These are phyloP conservation scores for Phenganax stokvisi DNA, from an alignment of 92 coral and sea anemone genomes.

Conservation along the genomic window DNA sequence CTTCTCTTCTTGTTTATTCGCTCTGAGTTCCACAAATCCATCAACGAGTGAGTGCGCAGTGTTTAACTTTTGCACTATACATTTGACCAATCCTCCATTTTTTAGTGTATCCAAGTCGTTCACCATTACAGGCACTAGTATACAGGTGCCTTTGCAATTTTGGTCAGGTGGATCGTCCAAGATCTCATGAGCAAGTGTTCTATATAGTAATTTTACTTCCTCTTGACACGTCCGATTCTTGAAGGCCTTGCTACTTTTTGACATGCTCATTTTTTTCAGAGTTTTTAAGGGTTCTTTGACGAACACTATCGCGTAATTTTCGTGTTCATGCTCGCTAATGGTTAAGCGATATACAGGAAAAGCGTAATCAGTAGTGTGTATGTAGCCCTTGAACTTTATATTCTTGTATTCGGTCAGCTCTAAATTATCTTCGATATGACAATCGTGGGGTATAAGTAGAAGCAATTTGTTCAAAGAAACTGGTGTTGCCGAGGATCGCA, in stretches of 20 bases:
- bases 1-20: too few relatives aligned
- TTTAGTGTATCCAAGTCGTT: too few relatives aligned
- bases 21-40: too few relatives aligned
- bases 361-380: background rate
- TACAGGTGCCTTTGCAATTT: background rate
- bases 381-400: background rate
- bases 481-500: too few relatives aligned
- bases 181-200: background rate
- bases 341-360: background rate
- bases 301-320: background rate
- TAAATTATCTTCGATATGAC: background rate
- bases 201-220: background rate
- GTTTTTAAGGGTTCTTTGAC: slow-evolving; percentile 2
- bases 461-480: background rate
- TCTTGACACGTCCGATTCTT: background rate
- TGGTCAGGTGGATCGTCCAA: background rate
- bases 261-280: background rate
- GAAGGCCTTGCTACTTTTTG: background rate
- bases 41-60: too few relatives aligned
- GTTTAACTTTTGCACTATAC: too few relatives aligned
- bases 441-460: slow-evolving; percentile 13
- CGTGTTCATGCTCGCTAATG: background rate
- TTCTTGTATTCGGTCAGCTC: background rate
- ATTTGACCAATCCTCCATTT: too few relatives aligned
- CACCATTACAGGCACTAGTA: background rate